Base-by-base conservation (phyloP, 2,797 vertebrate genomes). In the Ptychadena robeensis region DNA sequence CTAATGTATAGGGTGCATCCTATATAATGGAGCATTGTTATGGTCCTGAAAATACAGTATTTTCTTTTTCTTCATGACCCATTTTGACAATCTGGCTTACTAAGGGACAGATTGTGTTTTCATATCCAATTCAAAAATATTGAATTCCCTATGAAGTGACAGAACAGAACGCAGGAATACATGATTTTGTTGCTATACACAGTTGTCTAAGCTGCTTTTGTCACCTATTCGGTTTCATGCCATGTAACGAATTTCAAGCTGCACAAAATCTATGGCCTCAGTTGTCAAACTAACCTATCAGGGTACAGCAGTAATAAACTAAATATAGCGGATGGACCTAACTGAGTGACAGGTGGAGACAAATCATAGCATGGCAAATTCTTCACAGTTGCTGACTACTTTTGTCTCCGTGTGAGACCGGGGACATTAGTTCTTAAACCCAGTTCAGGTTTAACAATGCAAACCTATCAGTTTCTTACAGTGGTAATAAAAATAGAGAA, bases 231-330 rank as follows among this genome's bases (percentile, higher is more conserved):
- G 75, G 68, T 61, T 44, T 88, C 86, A 87, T 83, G 87, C 85
- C 90, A 86, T 89, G 73, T 8, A 79, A 69, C 81, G 87, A 86
- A 87, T 88, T 83, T 85, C 85, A 87, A 87, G 80, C 81, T 84
- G 86, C 85, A 82, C 10, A 66, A 44, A 67, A 35, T 53, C 75
- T 68, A 27, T 9, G 31, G 75, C 40, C 31, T 34, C 28, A 78
- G 86, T 68, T 87, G 90, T 87, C 87, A 89, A 89, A 87, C 88
- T 86, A 88, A 86, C 85, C 85, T 85, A 80, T 76, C 72, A 37
- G 35, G 34, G 15, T 40, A 48, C 34, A 63, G 86, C 87, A 85
- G 86, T 79, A 86, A 82, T 86, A 84, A 86, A 69, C 88, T 87
- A 89, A 73, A 65, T 48, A 22, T 73, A 88, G 15, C 74, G 80